Evolutionary conservation across 2,888 invertebrate genomes (phyloP), one percentile per base, ranked within the genome.

Genomic region (Sussaba pulchella): DNA sequence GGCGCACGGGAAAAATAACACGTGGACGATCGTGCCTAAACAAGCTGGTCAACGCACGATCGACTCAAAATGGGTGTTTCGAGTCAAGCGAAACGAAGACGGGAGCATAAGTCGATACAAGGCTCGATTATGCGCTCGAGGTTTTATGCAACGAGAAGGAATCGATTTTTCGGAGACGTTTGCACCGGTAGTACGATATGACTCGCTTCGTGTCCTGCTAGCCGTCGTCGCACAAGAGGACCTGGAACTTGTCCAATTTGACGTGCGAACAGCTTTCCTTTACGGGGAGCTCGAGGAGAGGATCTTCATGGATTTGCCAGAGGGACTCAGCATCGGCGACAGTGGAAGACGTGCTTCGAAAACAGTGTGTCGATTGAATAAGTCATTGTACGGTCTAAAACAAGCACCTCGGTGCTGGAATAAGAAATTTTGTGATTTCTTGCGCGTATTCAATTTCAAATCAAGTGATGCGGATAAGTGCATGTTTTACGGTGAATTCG

Each of bases 371-470:
- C 70, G 82, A 41, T 66, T 91, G 4, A 83, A 83, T 10, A 87
- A 84, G 74, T 86, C 87, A 54, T 50, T 91, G 24, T 91, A 91
- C 83, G 89, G 89, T 9, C 82, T 91, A 1, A 89, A 88, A 70
- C 89, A 90, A 80, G 86, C 86, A 61, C 85, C 88, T 14, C 45
- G 24, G 59, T 71, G 31, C 31, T 31, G 31, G 31, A 31, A 31
- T 31, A 31, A 31, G 6, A 31, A 31, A 31, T 31, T 31, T 6
- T 31, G 31, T 31, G 31, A 31, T 31, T 31, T 31, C 6, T 31
- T 31, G 31, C 31, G 31, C 2, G 31, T 31, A 5, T 31, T 31
- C 6, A 31, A 31, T 2, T 31, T 31, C 2, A 31, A 31, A 31
- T 31, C 31, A 6, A 31, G 31, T 31, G 31, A 31, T 31, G 31